phyloP scores from a whole-genome alignment of 2,797 vertebrate species.

The Glossophaga mutica region DNA sequence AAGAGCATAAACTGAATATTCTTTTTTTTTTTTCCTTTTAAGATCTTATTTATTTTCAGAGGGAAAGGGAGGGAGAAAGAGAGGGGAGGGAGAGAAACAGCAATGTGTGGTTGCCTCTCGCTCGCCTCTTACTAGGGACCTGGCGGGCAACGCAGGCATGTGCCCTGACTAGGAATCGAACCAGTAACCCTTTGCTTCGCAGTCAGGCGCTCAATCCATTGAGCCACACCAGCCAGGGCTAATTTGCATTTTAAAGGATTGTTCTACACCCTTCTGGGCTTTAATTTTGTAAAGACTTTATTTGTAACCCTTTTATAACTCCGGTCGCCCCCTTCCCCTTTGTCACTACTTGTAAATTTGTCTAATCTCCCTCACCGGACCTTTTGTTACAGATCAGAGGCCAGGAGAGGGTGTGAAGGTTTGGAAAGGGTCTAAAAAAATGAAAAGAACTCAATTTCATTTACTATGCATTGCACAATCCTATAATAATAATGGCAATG shows the following conservation, averaged over 20 bases:
- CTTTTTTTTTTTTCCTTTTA: too few species aligned
- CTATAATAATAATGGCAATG: background rate
- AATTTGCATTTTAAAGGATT: background rate
- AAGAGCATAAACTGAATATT: background rate
- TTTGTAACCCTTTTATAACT: background rate
- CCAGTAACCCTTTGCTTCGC: too few species aligned
- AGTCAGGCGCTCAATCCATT: too few species aligned
- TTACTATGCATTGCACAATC: background rate
- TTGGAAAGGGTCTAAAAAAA: conserved; percentile 8
- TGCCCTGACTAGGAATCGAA: too few species aligned
- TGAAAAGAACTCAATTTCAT: background rate
- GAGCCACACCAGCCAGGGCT: too few species aligned
- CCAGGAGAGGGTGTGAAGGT: background rate
- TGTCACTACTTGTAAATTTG: background rate
- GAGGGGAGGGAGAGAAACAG: too few species aligned
- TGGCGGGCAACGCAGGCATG: too few species aligned
- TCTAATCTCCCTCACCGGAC: background rate
- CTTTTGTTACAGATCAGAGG: background rate
- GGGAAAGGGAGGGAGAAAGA: too few species aligned
- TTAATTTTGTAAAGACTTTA: background rate
- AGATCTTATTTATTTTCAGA: too few species aligned
- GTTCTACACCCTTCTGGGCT: background rate
- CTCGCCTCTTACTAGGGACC: too few species aligned
- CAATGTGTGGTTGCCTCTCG: too few species aligned
- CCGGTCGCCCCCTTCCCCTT: background rate